phyloP scores from a whole-genome alignment of 1,140 invertebrate genomes.

The Drosophila santomea region DNA sequence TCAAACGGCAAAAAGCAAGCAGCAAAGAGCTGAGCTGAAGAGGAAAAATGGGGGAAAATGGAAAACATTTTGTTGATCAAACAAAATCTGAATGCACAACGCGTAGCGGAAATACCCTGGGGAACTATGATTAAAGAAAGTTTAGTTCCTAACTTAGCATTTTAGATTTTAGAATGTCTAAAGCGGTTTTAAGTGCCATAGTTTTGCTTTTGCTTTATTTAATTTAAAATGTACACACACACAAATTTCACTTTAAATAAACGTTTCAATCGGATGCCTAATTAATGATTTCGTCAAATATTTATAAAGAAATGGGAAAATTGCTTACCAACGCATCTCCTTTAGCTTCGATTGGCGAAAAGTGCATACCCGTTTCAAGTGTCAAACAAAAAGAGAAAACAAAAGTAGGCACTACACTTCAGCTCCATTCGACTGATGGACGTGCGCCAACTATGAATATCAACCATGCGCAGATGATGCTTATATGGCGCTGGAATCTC shows the following conservation, averaged over 20 bases:
- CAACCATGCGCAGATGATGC: conserved; percentile 28
- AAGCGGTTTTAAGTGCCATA: too few species aligned
- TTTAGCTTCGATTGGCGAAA: background rate
- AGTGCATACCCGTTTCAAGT: background rate
- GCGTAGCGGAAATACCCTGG: conserved; percentile 11
- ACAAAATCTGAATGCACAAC: background rate
- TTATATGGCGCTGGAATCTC: conserved; percentile 29
- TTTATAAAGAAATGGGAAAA: background rate
- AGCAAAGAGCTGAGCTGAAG: background rate
- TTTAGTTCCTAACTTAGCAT: background rate
- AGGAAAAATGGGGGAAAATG: conserved; percentile 2
- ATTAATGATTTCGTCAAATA: conserved; percentile 2
- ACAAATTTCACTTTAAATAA: background rate
- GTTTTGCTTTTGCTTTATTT: too few species aligned
- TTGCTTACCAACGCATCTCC: conserved; percentile 3
- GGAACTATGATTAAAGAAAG: background rate
- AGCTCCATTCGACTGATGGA: conserved; percentile 33
- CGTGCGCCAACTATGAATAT: conserved; percentile 47
- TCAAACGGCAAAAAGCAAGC: background rate
- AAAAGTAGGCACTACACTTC: conserved; percentile 22
- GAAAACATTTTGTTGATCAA: conserved; percentile 34
- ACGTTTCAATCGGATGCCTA: background rate
- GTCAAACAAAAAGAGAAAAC: conserved; percentile 16
- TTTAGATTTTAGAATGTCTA: too few species aligned
- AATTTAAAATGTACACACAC: background rate